Conservation (phyloP, 2,113 vertebrate genomes). For the Pristiophorus japonicus region DNA sequence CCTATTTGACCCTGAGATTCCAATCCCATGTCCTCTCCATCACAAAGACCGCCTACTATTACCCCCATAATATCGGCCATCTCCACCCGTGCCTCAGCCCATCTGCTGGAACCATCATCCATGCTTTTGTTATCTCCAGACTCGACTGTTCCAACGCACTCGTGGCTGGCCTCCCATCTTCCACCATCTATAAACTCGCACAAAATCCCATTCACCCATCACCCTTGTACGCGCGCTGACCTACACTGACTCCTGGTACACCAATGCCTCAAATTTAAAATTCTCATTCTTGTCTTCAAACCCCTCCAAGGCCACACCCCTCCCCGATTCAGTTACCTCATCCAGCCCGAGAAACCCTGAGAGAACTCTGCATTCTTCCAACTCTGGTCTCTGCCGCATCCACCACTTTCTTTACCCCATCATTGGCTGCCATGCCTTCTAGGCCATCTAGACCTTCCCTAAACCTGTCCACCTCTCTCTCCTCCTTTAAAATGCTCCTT, state of each 20-base stretch:
- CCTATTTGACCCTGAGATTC: background rate
- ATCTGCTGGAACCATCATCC: background rate
- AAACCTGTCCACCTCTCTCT: too few species aligned
- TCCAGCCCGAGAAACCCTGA: too few species aligned
- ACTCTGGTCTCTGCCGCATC: too few species aligned
- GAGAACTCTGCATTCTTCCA: too few species aligned
- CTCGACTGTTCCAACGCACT: background rate
- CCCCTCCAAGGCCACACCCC: too few species aligned
- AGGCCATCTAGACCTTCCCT: background rate
- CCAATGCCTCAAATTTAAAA: too few species aligned
- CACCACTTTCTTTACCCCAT: too few species aligned
- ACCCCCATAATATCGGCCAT: background rate
- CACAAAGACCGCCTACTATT: background rate
- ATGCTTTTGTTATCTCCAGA: background rate
- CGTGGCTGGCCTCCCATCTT: background rate
- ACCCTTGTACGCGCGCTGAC: too few species aligned
- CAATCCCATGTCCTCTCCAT: background rate
- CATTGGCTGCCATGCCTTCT: background rate
- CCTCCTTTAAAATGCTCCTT: background rate
- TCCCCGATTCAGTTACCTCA: too few species aligned
- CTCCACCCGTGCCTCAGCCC: background rate
- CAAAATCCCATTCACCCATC: too few species aligned
- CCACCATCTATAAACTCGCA: background rate
- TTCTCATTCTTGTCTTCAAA: too few species aligned
- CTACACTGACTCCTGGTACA: too few species aligned